Conservation (phyloP, 2,797 vertebrate species). For the Dermochelys coriacea region DNA sequence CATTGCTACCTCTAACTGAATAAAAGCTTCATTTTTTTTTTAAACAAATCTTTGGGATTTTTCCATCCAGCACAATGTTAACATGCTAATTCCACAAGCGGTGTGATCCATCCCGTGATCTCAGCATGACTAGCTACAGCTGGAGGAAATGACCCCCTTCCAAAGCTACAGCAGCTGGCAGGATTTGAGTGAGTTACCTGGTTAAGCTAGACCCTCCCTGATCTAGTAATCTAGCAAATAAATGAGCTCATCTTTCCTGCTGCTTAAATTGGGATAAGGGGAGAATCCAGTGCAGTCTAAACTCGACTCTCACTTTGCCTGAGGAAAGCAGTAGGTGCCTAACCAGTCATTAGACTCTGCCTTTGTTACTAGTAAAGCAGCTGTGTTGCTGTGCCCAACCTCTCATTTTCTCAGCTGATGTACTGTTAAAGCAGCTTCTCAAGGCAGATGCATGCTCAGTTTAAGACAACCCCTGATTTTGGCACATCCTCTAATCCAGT, state of each 20-base stretch:
- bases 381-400: neutral
- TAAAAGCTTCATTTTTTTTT: slow-evolving; percentile 76
- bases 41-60: neutral
- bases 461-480: neutral
- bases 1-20: slow-evolving; percentile 81
- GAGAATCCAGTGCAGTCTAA: neutral
- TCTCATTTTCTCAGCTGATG: neutral
- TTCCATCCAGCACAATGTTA: neutral
- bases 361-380: neutral
- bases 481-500: neutral
- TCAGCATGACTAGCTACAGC: neutral
- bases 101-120: neutral
- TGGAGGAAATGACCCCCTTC: neutral
- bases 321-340: neutral
- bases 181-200: neutral
- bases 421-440: neutral
- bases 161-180: too few relatives aligned
- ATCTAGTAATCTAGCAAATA: neutral
- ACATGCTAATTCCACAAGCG: neutral
- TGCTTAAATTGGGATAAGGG: neutral
- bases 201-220: neutral
- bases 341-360: neutral
- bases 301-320: fast-evolving
- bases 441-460: neutral
- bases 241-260: neutral